phyloP scores from a whole-genome alignment of 2,113 vertebrate genomes.

The Todiramphus saurophagus region DNA sequence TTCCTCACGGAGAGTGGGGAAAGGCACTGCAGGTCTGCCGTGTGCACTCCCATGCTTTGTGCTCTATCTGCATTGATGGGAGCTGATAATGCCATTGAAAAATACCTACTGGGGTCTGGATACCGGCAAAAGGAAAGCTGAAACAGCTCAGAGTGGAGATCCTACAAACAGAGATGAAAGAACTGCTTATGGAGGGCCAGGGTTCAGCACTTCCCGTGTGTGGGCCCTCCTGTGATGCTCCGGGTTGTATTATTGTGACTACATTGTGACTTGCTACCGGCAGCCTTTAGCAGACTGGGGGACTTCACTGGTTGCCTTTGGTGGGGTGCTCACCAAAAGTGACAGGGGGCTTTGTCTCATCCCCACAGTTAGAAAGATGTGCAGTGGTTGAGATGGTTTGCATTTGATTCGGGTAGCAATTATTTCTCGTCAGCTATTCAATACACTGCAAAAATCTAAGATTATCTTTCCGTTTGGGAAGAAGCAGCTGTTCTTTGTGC shows the following conservation, averaged over 20 bases:
- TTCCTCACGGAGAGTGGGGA: neutral
- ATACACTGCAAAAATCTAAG: neutral
- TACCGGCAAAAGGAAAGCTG: neutral
- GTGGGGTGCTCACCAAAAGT: neutral
- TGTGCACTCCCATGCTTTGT: neutral
- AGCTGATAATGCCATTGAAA: neutral
- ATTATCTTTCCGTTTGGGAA: neutral
- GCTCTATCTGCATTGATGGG: neutral
- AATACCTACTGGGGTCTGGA: neutral
- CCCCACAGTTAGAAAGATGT: neutral
- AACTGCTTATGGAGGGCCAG: accelerated
- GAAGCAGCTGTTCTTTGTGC: neutral
- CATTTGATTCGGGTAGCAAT: neutral
- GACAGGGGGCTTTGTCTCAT: neutral
- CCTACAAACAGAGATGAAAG: neutral
- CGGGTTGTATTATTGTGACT: neutral
- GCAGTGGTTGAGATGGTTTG: neutral
- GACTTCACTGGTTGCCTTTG: neutral
- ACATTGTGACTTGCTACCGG: neutral
- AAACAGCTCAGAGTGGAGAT: neutral
- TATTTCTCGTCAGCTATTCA: neutral
- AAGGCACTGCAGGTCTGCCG: accelerated
- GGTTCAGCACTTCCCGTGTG: accelerated
- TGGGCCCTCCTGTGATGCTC: neutral
- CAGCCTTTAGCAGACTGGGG: neutral